A percentile compares a stretch with the other conserved stretches of the same genome.
These are phyloP conservation scores for Pteropus alecto DNA, from an alignment of 2,113 vertebrate species.

Conservation along the genomic window DNA sequence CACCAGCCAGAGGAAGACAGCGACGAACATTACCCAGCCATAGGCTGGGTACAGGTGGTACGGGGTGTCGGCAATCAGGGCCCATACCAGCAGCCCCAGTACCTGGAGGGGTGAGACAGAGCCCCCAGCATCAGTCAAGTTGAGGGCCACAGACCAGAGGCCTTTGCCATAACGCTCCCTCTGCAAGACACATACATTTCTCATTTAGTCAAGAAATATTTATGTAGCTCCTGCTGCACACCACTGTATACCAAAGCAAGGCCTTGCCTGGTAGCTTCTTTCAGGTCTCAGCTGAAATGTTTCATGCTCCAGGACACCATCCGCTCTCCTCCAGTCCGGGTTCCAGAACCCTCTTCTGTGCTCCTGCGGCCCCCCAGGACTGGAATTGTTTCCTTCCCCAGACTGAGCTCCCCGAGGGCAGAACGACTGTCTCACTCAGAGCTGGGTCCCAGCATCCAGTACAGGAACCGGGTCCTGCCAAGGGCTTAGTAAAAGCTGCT, in stretches of 20 bases:
- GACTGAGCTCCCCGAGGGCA: not conserved
- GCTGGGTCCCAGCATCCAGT: not conserved
- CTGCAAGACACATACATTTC: not conserved
- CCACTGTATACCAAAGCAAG: not conserved
- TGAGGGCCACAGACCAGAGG: not conserved
- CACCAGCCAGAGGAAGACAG: slow-evolving; percentile 91
- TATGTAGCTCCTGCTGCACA: not conserved
- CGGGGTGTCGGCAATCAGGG: slow-evolving; percentile 84
- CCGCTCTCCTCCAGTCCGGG: not conserved
- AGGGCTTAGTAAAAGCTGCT: not conserved
- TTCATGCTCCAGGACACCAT: not conserved
- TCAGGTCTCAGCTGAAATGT: not conserved
- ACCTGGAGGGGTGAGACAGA: slow-evolving; percentile 76
- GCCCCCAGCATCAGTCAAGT: not conserved
- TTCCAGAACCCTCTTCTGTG: not conserved
- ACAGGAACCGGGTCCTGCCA: not conserved
- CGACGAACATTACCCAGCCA: slow-evolving; percentile 96
- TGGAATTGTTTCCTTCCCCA: not conserved
- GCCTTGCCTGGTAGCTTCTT: not conserved
- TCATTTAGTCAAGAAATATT: not conserved
- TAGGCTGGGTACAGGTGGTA: slow-evolving; percentile 75
- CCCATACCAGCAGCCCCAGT: slow-evolving; percentile 92
- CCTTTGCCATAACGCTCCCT: not conserved
- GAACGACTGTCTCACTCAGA: not conserved
- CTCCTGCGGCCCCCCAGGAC: not conserved